Conservation (phyloP, 2,888 invertebrate genomes). For the Acronicta leporina region DNA sequence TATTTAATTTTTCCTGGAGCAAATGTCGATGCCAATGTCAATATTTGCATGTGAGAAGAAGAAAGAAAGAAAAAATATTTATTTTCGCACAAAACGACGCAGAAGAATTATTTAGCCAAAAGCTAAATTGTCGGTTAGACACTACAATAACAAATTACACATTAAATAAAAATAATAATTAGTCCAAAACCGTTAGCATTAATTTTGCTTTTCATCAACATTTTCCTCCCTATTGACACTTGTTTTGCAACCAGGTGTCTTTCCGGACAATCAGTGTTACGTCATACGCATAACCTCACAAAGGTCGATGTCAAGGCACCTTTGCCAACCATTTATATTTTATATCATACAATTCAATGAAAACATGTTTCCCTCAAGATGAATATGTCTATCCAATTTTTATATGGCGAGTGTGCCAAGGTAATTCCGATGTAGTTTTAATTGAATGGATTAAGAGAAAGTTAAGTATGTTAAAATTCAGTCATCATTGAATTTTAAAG, state of each 20-base stretch:
- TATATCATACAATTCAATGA: slow-evolving; percentile 64
- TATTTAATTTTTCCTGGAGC: too few species aligned
- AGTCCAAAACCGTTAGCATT: slow-evolving; percentile 16
- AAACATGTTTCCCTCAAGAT: slow-evolving; percentile 72
- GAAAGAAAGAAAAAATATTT: too few species aligned
- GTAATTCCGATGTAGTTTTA: slow-evolving; percentile 26
- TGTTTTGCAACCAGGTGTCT: slow-evolving; percentile 29
- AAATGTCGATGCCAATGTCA: too few species aligned
- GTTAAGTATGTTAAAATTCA: background rate
- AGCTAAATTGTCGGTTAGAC: too few species aligned
- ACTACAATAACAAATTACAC: too few species aligned
- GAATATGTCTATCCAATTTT: slow-evolving; percentile 44
- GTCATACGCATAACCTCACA: slow-evolving; percentile 67
- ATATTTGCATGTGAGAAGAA: too few species aligned
- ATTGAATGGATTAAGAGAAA: slow-evolving; percentile 1
- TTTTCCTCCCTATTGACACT: slow-evolving; percentile 1
- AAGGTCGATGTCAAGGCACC: slow-evolving; percentile 77
- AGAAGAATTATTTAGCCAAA: too few species aligned
- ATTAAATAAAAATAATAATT: background rate
- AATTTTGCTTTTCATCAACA: slow-evolving; percentile 6
- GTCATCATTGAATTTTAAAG: too few species aligned
- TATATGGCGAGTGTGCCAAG: slow-evolving; percentile 54
- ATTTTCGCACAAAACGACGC: too few species aligned
- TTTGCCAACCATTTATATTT: slow-evolving; percentile 61
- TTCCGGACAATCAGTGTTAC: slow-evolving; percentile 57